Evolutionary conservation across 2,797 vertebrate genomes (phyloP).

Genomic region (Iguana delicatissima): DNA sequence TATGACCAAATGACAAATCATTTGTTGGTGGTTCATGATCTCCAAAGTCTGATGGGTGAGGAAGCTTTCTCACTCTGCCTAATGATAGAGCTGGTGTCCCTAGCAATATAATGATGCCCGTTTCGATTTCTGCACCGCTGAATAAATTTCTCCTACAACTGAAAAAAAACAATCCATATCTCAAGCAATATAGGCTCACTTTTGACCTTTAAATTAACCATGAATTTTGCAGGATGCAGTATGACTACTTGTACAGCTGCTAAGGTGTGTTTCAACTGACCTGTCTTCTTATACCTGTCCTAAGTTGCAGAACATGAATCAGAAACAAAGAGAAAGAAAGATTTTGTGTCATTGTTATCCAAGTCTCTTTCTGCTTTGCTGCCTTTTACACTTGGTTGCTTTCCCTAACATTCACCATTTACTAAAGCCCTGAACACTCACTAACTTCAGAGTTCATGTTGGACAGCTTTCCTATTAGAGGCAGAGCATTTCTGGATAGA

Average conservation of each 20-base stretch:
- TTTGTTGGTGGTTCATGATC: background rate
- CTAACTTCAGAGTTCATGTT: slow-evolving; percentile 58
- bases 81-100: background rate
- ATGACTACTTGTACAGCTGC: slow-evolving; percentile 70
- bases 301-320: slow-evolving; percentile 74
- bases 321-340: slow-evolving; percentile 69
- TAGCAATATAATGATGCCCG: slow-evolving; percentile 33
- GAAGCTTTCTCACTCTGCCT: background rate
- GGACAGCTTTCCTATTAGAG: slow-evolving; percentile 53
- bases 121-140: slow-evolving; percentile 42
- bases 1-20: background rate
- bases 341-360: slow-evolving; percentile 75
- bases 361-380: slow-evolving; percentile 75
- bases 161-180: slow-evolving; percentile 67
- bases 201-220: slow-evolving; percentile 61
- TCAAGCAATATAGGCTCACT: slow-evolving; percentile 63
- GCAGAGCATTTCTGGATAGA: slow-evolving; percentile 41
- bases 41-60: background rate
- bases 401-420: slow-evolving; percentile 69
- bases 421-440: slow-evolving; percentile 58
- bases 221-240: slow-evolving; percentile 68
- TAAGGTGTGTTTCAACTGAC: slow-evolving; percentile 68
- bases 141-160: slow-evolving; percentile 50
- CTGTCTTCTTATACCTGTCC: slow-evolving; percentile 72
- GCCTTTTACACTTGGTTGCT: slow-evolving; percentile 72